These are phyloP conservation scores for Falco berigora DNA, from an alignment of 2,797 vertebrate species.

Conservation along the genomic window DNA sequence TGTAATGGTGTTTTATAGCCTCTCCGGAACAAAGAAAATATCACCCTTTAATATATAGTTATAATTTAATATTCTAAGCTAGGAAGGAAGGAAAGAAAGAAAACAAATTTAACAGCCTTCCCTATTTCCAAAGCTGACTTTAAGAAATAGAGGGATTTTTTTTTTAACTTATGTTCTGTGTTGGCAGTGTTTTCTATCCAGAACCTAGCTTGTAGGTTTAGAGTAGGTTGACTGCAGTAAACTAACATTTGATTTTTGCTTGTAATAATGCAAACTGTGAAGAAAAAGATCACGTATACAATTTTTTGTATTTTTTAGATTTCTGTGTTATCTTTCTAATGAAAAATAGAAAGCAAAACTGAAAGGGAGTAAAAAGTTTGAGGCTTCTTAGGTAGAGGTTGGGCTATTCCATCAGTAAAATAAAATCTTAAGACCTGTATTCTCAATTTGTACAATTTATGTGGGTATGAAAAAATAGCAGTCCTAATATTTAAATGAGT, in stretches of 20 bases:
- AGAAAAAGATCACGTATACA: not conserved
- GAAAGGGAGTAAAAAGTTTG: not conserved
- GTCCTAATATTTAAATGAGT: not conserved
- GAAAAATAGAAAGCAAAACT: not conserved
- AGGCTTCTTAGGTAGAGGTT: not conserved
- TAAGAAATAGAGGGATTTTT: not conserved
- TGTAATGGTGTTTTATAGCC: not conserved
- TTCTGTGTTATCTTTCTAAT: not conserved
- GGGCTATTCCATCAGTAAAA: not conserved
- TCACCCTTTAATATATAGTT: conserved; percentile 32
- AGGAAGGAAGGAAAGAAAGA: not conserved
- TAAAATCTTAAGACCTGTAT: not conserved
- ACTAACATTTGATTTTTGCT: not conserved
- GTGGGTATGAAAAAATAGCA: not conserved
- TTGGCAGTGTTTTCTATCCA: not conserved
- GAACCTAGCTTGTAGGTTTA: not conserved
- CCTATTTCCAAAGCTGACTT: not conserved
- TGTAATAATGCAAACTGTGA: not conserved
- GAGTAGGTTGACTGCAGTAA: not conserved
- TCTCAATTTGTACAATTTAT: not conserved
- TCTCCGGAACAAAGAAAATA: conserved; percentile 53
- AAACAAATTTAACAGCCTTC: not conserved
- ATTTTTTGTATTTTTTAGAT: not conserved
- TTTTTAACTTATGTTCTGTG: not conserved
- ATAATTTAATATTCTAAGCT: conserved; percentile 42